phyloP scores from a whole-genome alignment of 2,888 invertebrate species.

The Cylloceria caligata region DNA sequence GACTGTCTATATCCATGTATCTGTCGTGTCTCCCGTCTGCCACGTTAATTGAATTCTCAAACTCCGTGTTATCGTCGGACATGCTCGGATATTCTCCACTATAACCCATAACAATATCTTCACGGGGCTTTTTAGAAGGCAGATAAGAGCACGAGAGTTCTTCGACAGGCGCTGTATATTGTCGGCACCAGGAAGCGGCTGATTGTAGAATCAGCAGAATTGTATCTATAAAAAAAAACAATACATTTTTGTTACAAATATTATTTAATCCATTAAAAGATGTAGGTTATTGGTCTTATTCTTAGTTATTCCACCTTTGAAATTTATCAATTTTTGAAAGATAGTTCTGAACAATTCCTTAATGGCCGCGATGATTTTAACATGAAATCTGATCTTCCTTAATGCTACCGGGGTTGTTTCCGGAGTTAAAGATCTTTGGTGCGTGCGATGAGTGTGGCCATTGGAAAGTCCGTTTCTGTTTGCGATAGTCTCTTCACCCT shows the following conservation, averaged over 20 bases:
- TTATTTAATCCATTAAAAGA: neutral
- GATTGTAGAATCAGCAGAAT: constrained; percentile 67
- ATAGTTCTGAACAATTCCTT: constrained; percentile 49
- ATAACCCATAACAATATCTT: constrained; percentile 73
- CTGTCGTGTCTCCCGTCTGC: constrained; percentile 42
- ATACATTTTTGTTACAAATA: neutral
- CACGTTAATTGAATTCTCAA: constrained; percentile 61
- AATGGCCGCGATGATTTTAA: constrained; percentile 37
- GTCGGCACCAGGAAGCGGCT: constrained; percentile 70
- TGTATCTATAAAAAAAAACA: constrained; percentile 66
- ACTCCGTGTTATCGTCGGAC: constrained; percentile 72
- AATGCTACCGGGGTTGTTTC: neutral
- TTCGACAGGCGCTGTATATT: constrained; percentile 72
- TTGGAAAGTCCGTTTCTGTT: constrained; percentile 64
- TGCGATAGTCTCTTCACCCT: neutral
- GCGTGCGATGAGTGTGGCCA: constrained; percentile 29
- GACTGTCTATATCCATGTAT: constrained; percentile 63
- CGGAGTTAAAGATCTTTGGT: constrained; percentile 54
- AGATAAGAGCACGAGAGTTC: constrained; percentile 81
- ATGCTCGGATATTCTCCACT: constrained; percentile 68
- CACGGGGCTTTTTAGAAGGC: constrained; percentile 74
- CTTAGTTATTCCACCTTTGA: constrained; percentile 70
- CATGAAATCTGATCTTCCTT: constrained; percentile 28
- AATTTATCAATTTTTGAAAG: constrained; percentile 58
- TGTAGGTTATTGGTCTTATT: neutral